Base-by-base conservation (phyloP, 2,797 vertebrate species). In the Siniperca undulata region DNA sequence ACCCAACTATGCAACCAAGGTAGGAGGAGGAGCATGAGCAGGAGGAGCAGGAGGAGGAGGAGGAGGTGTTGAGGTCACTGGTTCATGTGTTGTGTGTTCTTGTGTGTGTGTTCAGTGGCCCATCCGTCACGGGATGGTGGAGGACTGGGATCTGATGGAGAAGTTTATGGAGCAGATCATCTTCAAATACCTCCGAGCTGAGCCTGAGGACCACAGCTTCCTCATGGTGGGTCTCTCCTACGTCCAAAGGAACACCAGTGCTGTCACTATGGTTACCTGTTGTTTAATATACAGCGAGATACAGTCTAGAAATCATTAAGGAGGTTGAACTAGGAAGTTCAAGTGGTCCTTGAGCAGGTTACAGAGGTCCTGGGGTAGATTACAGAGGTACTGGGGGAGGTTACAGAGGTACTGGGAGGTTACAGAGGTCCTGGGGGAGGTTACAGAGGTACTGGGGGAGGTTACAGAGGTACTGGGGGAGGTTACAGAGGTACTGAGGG, bases 111-210 rank as follows among this genome's bases (percentile, higher is more conserved):
- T 30, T 22, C 22, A 98, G 97, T 98, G 97, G 97, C 97, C 97
- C 24, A 98, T 98, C 73, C 97, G 97, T 72, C 97, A 98, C 85
- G 97, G 97, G 64, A 97, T 98, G 83, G 96, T 98, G 91, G 97
- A 98, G 90, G 97, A 98, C 87, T 98, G 97, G 97, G 97, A 98
- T 78, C 95, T 98, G 88, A 98, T 98, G 97, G 97, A 98, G 92
- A 96, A 97, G 80, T 98, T 97, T 86, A 97, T 98, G 97, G 97
- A 98, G 82, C 97, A 98, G 94, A 94, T 98, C 83, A 98, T 98
- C 91, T 98, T 98, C 92, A 98, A 98, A 83, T 98, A 98, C 91
- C 96, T 98, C 89, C 95, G 97, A 80, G 97, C 97, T 67, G 97
- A 98, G 85, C 97, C 97, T 0, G 97, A 98, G 88, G 97, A 99